phyloP scores from a whole-genome alignment of 2,797 vertebrate genomes.

The Tiaroga cobitis region DNA sequence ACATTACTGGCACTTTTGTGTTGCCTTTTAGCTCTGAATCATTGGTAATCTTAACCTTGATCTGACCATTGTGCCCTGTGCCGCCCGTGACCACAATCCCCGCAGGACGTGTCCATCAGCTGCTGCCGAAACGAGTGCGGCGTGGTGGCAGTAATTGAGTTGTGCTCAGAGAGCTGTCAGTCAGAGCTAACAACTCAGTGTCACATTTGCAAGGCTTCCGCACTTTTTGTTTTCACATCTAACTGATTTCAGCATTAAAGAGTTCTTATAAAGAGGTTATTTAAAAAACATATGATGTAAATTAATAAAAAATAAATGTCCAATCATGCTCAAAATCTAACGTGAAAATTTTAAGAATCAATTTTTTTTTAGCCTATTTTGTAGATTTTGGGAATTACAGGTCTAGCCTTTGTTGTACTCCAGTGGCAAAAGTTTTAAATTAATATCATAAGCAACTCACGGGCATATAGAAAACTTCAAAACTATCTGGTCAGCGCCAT shows the following conservation, averaged over 20 bases:
- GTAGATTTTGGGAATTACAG: background rate
- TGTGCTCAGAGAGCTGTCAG: constrained; percentile 54
- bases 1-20: constrained; percentile 15
- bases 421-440: too few relatives aligned
- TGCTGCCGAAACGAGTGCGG: background rate
- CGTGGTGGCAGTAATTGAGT: constrained; percentile 51
- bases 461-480: background rate
- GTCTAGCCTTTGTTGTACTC: background rate
- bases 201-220: constrained; percentile 16
- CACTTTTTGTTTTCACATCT: constrained; percentile 11
- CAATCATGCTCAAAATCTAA: background rate
- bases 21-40: constrained; percentile 33
- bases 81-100: background rate
- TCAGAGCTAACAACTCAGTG: constrained; percentile 31
- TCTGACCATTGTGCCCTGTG: background rate
- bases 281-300: background rate
- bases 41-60: constrained; percentile 43
- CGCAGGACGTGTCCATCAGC: constrained; percentile 24
- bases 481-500: background rate
- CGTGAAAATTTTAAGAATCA: background rate
- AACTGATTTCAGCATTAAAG: background rate
- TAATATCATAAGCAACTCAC: background rate
- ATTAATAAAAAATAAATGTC: background rate
- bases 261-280: background rate
- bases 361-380: background rate